Conservation (phyloP, 2,113 vertebrate genomes). For the Sceloporus undulatus region DNA sequence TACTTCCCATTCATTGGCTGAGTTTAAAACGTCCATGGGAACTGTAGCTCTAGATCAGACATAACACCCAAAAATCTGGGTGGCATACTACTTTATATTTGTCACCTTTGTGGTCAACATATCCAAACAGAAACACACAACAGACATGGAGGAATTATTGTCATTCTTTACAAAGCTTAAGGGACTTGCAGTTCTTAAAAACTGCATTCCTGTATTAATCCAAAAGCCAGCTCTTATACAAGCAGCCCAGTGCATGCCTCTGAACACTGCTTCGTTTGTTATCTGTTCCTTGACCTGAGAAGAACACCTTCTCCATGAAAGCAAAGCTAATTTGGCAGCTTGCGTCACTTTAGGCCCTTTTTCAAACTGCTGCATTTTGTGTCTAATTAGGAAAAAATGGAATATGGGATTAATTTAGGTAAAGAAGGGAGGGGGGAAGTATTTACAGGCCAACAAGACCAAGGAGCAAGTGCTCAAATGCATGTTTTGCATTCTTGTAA, state of each 20-base stretch:
- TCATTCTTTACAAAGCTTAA: slow-evolving; percentile 71
- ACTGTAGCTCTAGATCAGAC: neutral
- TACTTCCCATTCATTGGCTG: neutral
- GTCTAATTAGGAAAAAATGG: neutral
- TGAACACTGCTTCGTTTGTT: slow-evolving; percentile 47
- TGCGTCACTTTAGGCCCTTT: slow-evolving; percentile 33
- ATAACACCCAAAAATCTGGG: neutral
- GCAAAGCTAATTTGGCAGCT: slow-evolving; percentile 27
- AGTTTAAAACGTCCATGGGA: neutral
- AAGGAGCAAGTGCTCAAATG: neutral
- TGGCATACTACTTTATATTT: neutral
- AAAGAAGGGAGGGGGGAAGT: neutral
- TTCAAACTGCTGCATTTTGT: neutral
- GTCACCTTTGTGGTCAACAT: neutral
- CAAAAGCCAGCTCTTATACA: slow-evolving; percentile 59
- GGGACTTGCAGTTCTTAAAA: slow-evolving; percentile 58
- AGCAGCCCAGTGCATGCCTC: slow-evolving; percentile 38
- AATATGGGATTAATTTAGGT: slow-evolving; percentile 24
- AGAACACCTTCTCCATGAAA: slow-evolving; percentile 45
- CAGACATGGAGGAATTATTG: slow-evolving; percentile 59
- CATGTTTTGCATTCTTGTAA: neutral
- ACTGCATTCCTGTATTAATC: slow-evolving; percentile 70
- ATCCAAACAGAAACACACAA: neutral
- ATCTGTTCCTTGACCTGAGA: slow-evolving; percentile 55
- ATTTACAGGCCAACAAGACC: slow-evolving; percentile 1